These are phyloP conservation scores for Caenorhabditis imperialis DNA, from an alignment of 2,888 invertebrate genomes.

Conservation along the genomic window DNA sequence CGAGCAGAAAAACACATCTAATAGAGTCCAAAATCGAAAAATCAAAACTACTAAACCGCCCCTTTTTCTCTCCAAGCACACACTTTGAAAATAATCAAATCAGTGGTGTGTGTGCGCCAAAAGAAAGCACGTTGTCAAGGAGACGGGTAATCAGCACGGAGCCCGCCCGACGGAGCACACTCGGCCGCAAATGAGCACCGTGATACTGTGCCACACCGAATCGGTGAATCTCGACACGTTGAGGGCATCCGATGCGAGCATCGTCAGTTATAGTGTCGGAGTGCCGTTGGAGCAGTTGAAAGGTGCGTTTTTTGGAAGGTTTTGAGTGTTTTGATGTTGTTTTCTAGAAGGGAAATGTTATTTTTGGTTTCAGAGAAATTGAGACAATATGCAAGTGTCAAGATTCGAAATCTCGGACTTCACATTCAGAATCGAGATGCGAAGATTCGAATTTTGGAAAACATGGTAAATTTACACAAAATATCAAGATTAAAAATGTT, in stretches of 20 bases:
- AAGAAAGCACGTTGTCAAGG: slow-evolving; percentile 27
- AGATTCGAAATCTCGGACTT: slow-evolving; percentile 59
- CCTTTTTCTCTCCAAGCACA: no score
- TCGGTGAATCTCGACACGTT: slow-evolving; percentile 54
- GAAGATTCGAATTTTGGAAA: slow-evolving; percentile 47
- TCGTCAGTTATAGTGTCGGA: slow-evolving; percentile 41
- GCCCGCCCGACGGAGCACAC: neutral
- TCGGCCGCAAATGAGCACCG: slow-evolving; percentile 49
- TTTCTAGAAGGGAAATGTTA: neutral
- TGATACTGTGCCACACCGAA: slow-evolving; percentile 59
- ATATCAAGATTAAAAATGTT: no score
- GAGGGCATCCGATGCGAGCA: slow-evolving; percentile 45
- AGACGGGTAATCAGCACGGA: slow-evolving; percentile 11
- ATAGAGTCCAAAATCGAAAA: no score
- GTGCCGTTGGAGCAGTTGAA: slow-evolving; percentile 40
- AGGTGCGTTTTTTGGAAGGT: slow-evolving; percentile 27
- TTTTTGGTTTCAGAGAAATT: slow-evolving; percentile 25
- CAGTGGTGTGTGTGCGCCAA: slow-evolving; percentile 2
- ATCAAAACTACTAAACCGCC: no score
- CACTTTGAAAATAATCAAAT: slow-evolving; percentile 20
- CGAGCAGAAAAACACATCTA: no score
- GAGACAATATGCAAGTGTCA: slow-evolving; percentile 19
- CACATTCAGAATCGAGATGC: slow-evolving; percentile 60
- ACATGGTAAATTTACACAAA: slow-evolving; percentile 35
- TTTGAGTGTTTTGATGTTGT: neutral